A percentile compares a stretch with the other conserved stretches of the same genome.
Conservation (phyloP, 2,797 vertebrate species). For the Sebastes diaconus region DNA sequence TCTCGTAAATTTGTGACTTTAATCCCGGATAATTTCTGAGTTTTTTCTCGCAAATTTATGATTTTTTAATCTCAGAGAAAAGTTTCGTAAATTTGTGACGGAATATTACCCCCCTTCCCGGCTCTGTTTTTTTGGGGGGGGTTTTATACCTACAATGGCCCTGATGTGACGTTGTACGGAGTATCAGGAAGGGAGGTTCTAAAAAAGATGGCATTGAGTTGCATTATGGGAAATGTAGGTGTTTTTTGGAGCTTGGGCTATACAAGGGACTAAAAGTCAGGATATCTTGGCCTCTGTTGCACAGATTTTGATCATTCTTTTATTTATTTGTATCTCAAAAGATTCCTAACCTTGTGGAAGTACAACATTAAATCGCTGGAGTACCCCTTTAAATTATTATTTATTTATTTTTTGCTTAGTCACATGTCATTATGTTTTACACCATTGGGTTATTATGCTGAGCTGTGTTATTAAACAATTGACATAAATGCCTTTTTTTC, state of each 20-base stretch:
- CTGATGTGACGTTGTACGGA: too few species aligned
- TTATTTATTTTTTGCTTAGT: neutral
- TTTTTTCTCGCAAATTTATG: too few species aligned
- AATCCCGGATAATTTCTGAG: too few species aligned
- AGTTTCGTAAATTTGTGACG: too few species aligned
- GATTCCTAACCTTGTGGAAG: neutral
- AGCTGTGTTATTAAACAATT: neutral
- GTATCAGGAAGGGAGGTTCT: neutral
- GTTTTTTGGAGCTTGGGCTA: neutral
- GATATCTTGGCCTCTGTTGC: too few species aligned
- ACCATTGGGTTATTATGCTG: neutral
- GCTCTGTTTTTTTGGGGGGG: too few species aligned
- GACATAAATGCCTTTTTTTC: neutral
- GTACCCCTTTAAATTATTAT: neutral
- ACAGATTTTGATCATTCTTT: too few species aligned
- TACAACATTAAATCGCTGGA: neutral
- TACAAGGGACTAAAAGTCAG: neutral
- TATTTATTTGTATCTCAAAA: neutral
- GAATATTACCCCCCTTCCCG: too few species aligned
- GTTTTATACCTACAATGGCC: too few species aligned
- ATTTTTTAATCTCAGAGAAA: too few species aligned
- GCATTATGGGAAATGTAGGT: conserved; percentile 6
- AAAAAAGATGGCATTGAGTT: neutral
- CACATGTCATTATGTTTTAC: neutral
- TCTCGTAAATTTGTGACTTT: too few species aligned